A percentile compares a stretch with the other conserved stretches of the same genome.
These are phyloP conservation scores for Polyommatus icarus DNA, from an alignment of 2,888 invertebrate genomes.

Conservation along the genomic window DNA sequence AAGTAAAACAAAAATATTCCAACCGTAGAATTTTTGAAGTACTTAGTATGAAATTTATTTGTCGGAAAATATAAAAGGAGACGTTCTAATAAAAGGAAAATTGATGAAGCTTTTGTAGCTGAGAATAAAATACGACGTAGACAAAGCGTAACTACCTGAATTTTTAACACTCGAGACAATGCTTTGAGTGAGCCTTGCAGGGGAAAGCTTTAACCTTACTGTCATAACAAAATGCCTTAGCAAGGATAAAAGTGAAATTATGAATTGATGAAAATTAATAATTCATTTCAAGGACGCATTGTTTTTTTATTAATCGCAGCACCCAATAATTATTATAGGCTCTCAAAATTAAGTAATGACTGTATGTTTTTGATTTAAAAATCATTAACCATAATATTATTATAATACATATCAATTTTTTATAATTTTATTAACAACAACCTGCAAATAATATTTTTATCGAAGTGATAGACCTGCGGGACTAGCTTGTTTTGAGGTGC, in stretches of 20 bases:
- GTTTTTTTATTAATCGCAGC: too few relatives aligned
- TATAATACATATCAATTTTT: too few relatives aligned
- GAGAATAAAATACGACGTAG: constrained; percentile 15
- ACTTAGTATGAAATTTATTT: background rate
- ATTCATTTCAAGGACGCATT: too few relatives aligned
- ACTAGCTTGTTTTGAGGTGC: too few relatives aligned
- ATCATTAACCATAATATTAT: too few relatives aligned
- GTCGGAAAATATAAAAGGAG: background rate
- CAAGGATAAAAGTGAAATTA: background rate
- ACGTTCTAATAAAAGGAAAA: background rate
- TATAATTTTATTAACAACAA: too few relatives aligned
- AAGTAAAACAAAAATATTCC: too few relatives aligned
- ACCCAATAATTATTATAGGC: too few relatives aligned
- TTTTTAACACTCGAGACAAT: constrained; percentile 14
- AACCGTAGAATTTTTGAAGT: background rate
- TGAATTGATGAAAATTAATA: background rate
- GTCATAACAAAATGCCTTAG: background rate
- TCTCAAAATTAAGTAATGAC: too few relatives aligned
- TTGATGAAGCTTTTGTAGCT: background rate
- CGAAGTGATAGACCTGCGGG: too few relatives aligned
- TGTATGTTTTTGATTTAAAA: too few relatives aligned
- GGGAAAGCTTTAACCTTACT: background rate
- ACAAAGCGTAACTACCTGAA: constrained; percentile 6
- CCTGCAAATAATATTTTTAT: too few relatives aligned
- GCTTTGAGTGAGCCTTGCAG: constrained; percentile 4